Evolutionary conservation across 2,888 invertebrate species (phyloP), one percentile per base, ranked within the genome.

Genomic region (Campopleginae sp.): DNA sequence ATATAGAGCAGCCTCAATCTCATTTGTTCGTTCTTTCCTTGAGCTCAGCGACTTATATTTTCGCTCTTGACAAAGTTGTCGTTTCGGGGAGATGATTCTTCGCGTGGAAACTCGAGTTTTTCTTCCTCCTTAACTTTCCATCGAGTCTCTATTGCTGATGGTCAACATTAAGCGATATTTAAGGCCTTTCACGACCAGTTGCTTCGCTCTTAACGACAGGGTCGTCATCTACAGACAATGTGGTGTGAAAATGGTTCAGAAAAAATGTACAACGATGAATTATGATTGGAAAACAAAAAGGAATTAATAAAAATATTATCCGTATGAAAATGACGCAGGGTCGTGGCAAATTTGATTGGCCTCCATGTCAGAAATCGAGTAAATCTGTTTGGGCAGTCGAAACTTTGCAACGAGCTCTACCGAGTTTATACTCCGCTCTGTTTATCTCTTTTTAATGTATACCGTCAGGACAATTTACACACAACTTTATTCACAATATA

Each of bases 381-480:
- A 31, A 81, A 44, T 44, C 12, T 27, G 27, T 27, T 8, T 38
- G 14, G 33, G 51, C 44, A 46, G 23, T 66, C 65, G 65, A 12
- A 63, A 38, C 66, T 77, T 61, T 42, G 42, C n/a, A 51, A 51
- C 31, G 10, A 6, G 42, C 38, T 42, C 46, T 31, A 8, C 38
- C 7, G n/a, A n/a, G 17, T 31, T 31, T 44, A 44, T 46, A 42
- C 33, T 7, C 42, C 19, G 10, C 8, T 17, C 38, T 76, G 63
- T 76, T 82, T 76, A 63, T 71, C 42, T 42, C 63, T 31, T 38
- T 76, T 71, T 66, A 58, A 82, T 58, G n/a, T n/a, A 31, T 65
- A 68, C 31, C 65, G 51, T 54, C 63, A 54, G 77, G 17, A 71
- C 58, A 51, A 63, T 71, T 79, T 31, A 19, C 51, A 44, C 38